Percentiles rank a stretch among this genome's conserved stretches.
phyloP scores from a whole-genome alignment of 2,888 invertebrate species.

The Patella ulyssiponensis region DNA sequence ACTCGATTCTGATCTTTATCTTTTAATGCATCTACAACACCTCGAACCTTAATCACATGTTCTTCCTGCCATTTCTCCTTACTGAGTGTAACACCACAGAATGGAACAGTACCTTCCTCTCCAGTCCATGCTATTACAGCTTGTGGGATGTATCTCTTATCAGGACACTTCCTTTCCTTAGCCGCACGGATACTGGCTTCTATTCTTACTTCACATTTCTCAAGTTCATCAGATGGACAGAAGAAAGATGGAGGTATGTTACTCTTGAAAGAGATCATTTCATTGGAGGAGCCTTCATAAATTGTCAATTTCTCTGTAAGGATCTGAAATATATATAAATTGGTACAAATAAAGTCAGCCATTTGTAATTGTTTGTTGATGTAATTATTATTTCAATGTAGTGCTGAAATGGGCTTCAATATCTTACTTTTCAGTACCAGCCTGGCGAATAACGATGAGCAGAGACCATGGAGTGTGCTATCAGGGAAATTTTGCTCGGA shows the following conservation, averaged over 20 bases:
- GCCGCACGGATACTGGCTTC: constrained; percentile 36
- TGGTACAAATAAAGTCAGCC: too few species aligned
- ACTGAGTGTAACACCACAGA: constrained; percentile 38
- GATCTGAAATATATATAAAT: constrained; percentile 15
- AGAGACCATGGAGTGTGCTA: too few species aligned
- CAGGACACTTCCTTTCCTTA: constrained; percentile 42
- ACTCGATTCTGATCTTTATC: constrained; percentile 45
- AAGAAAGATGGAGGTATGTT: constrained; percentile 40
- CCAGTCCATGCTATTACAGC: constrained; percentile 25
- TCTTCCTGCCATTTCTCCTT: constrained; percentile 22
- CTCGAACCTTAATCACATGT: constrained; percentile 37
- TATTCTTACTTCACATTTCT: constrained; percentile 38
- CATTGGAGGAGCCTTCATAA: constrained; percentile 35
- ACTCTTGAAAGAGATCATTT: constrained; percentile 26
- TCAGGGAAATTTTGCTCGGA: too few species aligned
- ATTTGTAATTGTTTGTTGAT: too few species aligned
- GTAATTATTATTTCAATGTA: too few species aligned
- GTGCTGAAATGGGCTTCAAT: too few species aligned
- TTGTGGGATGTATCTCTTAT: constrained; percentile 33
- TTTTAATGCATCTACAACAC: constrained; percentile 42
- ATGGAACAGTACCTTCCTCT: constrained; percentile 21
- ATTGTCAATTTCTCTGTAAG: constrained; percentile 27
- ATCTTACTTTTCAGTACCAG: too few species aligned
- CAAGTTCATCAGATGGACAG: constrained; percentile 31
- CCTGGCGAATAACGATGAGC: too few species aligned